Percentiles rank a stretch among this genome's conserved stretches.
Conservation (phyloP, 1,140 invertebrate genomes). For the Ceratina calcarata region DNA sequence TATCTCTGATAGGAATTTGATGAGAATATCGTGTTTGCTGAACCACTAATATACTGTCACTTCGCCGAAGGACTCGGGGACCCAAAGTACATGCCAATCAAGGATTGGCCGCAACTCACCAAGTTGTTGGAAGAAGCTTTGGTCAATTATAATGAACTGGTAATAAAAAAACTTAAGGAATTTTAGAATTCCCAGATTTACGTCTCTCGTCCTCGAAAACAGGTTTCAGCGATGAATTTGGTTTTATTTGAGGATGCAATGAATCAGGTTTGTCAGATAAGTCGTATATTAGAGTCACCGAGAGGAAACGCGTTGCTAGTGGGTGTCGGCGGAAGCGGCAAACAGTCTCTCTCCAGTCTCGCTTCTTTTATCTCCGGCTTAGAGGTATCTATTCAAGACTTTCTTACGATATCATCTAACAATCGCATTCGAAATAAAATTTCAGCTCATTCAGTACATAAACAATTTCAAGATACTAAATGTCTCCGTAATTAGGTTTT, state of each 20-base stretch:
- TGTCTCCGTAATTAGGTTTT: constrained; percentile 68
- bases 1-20: constrained; percentile 81
- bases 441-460: background rate
- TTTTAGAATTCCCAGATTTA: too few relatives aligned
- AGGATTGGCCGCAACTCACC: constrained; percentile 86
- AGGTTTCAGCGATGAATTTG: constrained; percentile 94
- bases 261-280: constrained; percentile 94
- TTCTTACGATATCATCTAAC: background rate
- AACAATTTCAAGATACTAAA: background rate
- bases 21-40: constrained; percentile 84
- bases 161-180: constrained; percentile 34
- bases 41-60: constrained; percentile 93
- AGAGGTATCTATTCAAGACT: constrained; percentile 84
- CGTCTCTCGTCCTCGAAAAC: constrained; percentile 68
- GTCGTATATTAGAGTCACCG: constrained; percentile 94
- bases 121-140: constrained; percentile 91
- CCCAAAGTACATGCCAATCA: constrained; percentile 92
- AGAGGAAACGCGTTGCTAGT: constrained; percentile 95
- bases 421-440: background rate
- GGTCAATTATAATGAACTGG: constrained; percentile 90
- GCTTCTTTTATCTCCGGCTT: constrained; percentile 93
- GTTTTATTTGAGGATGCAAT: constrained; percentile 98
- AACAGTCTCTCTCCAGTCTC: constrained; percentile 93
- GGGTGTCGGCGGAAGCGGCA: constrained; percentile 96
- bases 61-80: constrained; percentile 95